phyloP scores from a whole-genome alignment of 2,888 invertebrate species.

The Pharmacophagus antenor region DNA sequence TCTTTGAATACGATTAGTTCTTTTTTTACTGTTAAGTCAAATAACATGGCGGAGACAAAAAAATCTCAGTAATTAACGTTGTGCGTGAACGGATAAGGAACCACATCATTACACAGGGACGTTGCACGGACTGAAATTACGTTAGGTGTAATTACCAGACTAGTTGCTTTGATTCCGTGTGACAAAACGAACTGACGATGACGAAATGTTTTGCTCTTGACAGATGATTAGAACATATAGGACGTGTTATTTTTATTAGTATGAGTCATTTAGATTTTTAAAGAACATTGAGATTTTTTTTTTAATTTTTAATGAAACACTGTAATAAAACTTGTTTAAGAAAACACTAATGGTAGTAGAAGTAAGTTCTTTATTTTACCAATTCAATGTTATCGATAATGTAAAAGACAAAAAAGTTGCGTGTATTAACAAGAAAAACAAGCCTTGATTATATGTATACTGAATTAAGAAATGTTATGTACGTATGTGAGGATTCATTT shows the following conservation, averaged over 20 bases:
- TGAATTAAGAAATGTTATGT: neutral
- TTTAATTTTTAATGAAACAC: no score
- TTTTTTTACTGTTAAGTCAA: no score
- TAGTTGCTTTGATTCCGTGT: conserved; percentile 8
- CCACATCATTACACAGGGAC: conserved; percentile 15
- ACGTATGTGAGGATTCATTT: neutral
- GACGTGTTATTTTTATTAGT: conserved; percentile 5
- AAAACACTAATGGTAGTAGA: no score
- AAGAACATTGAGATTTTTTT: no score
- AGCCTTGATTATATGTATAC: neutral
- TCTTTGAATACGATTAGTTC: neutral
- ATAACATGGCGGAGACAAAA: conserved; percentile 13
- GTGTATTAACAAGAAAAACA: neutral
- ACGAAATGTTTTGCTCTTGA: conserved; percentile 24
- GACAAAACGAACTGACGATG: conserved; percentile 13
- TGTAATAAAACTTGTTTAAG: no score
- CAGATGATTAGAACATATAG: neutral
- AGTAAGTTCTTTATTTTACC: no score
- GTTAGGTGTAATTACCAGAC: conserved; percentile 20
- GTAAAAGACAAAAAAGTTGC: no score
- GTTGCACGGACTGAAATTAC: conserved; percentile 7
- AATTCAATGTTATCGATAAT: neutral
- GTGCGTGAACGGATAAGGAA: conserved; percentile 28
- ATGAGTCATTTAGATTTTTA: neutral
- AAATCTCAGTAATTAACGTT: conserved; percentile 7